These are phyloP conservation scores for Gambusia yucatana DNA, from an alignment of 2,797 vertebrate genomes.

Conservation along the genomic window DNA sequence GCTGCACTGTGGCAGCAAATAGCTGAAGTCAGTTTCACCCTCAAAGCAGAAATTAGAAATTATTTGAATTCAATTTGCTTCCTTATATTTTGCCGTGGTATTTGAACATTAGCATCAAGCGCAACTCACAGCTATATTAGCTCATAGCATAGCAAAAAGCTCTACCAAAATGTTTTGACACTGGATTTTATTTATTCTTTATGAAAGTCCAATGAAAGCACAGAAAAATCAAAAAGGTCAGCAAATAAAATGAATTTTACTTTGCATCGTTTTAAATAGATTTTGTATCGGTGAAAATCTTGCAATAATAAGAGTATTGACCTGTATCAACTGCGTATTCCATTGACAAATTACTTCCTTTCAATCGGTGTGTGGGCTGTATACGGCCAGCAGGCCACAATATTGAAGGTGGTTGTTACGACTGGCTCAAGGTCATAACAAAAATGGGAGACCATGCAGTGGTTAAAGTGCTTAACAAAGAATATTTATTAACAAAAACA, in stretches of 20 bases:
- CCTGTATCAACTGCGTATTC: neutral
- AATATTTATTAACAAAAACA: no score
- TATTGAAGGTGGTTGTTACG: neutral
- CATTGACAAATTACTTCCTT: neutral
- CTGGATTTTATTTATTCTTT: neutral
- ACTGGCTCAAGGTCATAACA: no score
- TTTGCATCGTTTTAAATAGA: neutral
- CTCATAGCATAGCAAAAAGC: neutral
- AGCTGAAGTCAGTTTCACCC: constrained; percentile 4
- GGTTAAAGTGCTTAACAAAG: no score
- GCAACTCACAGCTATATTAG: neutral
- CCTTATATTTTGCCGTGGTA: neutral
- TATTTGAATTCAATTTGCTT: neutral
- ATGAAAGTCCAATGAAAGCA: neutral
- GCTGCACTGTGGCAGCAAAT: constrained; percentile 35
- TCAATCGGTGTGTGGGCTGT: neutral
- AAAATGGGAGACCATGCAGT: no score
- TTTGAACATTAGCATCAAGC: constrained; percentile 7
- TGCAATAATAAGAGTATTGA: neutral
- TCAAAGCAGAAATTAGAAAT: neutral
- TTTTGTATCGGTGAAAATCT: neutral
- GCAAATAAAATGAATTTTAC: neutral
- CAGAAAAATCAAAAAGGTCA: neutral
- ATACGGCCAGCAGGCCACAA: neutral
- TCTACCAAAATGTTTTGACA: neutral